These are phyloP conservation scores for Cepaea hortensis DNA, from an alignment of 2,888 invertebrate genomes.

Conservation along the genomic window DNA sequence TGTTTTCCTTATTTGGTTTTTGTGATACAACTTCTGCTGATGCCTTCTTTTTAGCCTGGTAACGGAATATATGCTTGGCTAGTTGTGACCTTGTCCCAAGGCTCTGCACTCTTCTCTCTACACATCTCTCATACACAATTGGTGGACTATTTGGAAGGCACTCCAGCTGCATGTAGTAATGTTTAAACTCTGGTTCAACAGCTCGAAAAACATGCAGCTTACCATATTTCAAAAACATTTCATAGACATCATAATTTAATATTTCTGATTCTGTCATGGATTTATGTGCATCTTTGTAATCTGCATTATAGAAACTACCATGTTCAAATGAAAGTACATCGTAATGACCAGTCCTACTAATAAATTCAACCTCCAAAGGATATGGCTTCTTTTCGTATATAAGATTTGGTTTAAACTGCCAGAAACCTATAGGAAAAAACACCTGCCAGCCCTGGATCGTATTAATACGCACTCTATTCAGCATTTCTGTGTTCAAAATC, in stretches of 20 bases:
- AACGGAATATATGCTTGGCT: conserved; percentile 72
- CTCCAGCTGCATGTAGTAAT: conserved; percentile 76
- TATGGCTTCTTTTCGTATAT: conserved; percentile 72
- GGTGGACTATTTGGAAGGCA: conserved; percentile 65
- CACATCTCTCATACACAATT: conserved; percentile 64
- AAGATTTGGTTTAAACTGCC: conserved; percentile 86
- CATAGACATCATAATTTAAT: conserved; percentile 78
- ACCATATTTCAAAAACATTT: conserved; percentile 83
- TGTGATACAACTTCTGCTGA: background rate
- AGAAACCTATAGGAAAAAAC: conserved; percentile 93
- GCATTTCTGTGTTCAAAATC: conserved; percentile 79
- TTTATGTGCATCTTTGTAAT: conserved; percentile 83
- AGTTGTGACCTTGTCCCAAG: conserved; percentile 72
- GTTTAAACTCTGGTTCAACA: conserved; percentile 86
- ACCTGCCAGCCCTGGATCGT: conserved; percentile 92
- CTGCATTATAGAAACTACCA: conserved; percentile 88
- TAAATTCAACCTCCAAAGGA: conserved; percentile 72
- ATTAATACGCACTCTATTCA: conserved; percentile 96
- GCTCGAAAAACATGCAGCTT: conserved; percentile 86
- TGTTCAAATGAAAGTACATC: conserved; percentile 85
- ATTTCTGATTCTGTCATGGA: conserved; percentile 75
- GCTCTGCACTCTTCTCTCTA: conserved; percentile 63
- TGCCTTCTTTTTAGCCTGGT: conserved; percentile 53
- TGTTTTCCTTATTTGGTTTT: background rate
- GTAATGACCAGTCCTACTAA: conserved; percentile 83